Percentiles rank a stretch among this genome's conserved stretches.
These are phyloP conservation scores for Tauraco erythrolophus DNA, from an alignment of 2,113 vertebrate species.

Conservation along the genomic window DNA sequence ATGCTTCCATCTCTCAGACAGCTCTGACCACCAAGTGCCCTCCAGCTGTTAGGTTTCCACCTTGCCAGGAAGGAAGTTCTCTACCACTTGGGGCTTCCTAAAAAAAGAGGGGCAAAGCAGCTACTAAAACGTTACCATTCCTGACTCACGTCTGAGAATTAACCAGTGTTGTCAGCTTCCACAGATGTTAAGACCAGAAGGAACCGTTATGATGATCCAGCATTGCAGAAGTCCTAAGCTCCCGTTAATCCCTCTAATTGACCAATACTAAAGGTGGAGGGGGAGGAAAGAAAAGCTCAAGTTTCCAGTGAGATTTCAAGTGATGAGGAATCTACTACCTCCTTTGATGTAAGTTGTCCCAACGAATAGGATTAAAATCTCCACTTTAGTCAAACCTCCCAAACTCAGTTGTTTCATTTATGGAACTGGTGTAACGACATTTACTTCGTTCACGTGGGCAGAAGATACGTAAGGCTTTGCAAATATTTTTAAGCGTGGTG, in stretches of 20 bases:
- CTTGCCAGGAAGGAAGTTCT: background rate
- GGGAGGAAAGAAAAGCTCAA: background rate
- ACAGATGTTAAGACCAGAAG: background rate
- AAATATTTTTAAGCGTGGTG: background rate
- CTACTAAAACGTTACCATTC: background rate
- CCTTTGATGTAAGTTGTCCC: background rate
- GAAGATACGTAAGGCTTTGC: constrained; percentile 9
- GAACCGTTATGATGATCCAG: background rate
- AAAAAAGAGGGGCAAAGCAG: background rate
- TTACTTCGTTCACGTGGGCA: background rate
- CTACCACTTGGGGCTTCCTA: background rate
- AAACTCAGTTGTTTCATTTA: background rate
- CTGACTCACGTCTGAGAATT: background rate
- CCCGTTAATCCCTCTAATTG: background rate
- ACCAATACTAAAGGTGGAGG: background rate
- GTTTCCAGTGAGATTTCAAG: background rate
- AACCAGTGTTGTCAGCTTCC: background rate
- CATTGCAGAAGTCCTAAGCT: background rate
- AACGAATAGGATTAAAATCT: background rate
- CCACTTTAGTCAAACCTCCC: background rate
- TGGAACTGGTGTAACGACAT: background rate
- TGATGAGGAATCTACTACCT: background rate
- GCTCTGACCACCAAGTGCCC: background rate
- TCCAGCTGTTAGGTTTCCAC: background rate
- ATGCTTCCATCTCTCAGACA: background rate